A percentile compares a stretch with the other conserved stretches of the same genome.
phyloP scores from a whole-genome alignment of 37 sponge, comb jelly and placozoan species.

The Lycopodina hypogea region DNA sequence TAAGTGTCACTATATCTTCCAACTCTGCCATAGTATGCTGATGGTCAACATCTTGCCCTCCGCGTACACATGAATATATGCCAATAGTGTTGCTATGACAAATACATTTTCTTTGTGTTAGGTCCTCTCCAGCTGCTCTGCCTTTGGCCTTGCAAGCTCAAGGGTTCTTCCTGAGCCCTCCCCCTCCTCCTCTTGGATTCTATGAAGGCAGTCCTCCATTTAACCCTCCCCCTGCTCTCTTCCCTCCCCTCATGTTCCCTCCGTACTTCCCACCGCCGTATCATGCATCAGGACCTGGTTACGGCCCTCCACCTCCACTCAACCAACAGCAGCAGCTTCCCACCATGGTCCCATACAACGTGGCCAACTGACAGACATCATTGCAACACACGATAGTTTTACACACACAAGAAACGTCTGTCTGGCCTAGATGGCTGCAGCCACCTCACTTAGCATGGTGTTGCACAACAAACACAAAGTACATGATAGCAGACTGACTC shows the following conservation, averaged over 20 bases:
- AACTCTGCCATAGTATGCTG: too few relatives aligned
- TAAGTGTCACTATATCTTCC: too few relatives aligned
- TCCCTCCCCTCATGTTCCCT: conserved; percentile 28
- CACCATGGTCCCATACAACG: conserved; percentile 45
- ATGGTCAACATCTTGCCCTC: too few relatives aligned
- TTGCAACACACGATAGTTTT: too few relatives aligned
- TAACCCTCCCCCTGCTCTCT: conserved; percentile 40
- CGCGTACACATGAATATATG: background rate
- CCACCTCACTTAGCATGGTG: too few relatives aligned
- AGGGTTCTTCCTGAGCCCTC: conserved; percentile 28
- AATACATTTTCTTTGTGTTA: background rate
- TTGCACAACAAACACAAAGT: too few relatives aligned
- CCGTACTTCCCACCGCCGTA: conserved; percentile 23
- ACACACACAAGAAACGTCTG: too few relatives aligned
- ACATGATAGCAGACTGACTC: too few relatives aligned
- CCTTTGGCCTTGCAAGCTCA: conserved; percentile 31
- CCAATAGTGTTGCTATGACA: background rate
- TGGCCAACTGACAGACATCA: conserved; percentile 21
- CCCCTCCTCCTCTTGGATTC: conserved; percentile 42
- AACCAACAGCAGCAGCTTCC: conserved; percentile 31
- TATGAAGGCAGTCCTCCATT: conserved; percentile 34
- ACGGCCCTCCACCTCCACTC: conserved; percentile 18
- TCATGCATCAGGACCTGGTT: conserved; percentile 1
- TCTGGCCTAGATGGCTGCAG: too few relatives aligned
- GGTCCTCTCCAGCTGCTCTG: conserved; percentile 9